Conservation (phyloP, 2,888 invertebrate genomes). For the Limnephilus rhombicus region DNA sequence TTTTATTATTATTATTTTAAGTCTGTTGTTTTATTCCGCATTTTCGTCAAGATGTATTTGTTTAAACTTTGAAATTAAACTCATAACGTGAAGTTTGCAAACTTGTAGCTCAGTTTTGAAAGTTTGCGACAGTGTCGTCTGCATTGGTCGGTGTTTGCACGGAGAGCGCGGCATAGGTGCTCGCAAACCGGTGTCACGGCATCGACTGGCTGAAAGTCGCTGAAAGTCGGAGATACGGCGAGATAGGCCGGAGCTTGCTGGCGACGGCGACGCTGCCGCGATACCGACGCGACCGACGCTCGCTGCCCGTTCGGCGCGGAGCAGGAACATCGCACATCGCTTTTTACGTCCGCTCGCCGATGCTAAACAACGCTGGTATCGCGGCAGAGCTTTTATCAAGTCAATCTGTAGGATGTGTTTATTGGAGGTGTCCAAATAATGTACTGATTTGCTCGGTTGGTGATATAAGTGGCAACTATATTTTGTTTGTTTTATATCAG, state of each 20-base stretch:
- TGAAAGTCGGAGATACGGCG: not conserved
- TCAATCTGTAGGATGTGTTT: conserved; percentile 2
- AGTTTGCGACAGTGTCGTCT: not conserved
- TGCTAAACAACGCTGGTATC: not conserved
- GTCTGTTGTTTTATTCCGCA: not conserved
- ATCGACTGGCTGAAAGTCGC: conserved; percentile 11
- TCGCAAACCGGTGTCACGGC: not conserved
- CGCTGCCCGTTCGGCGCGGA: not conserved
- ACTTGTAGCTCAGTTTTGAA: not conserved
- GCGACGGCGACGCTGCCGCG: not conserved
- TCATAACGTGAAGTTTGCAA: not conserved
- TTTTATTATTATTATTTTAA: not conserved
- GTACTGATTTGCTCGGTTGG: not conserved
- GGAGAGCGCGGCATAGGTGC: conserved; percentile 3
- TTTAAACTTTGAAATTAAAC: not conserved
- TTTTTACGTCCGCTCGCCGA: not conserved
- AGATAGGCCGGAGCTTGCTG: not conserved
- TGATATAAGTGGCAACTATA: not conserved
- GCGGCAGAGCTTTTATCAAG: not conserved
- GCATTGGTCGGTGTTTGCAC: not conserved
- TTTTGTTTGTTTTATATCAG: not conserved
- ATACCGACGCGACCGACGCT: conserved; percentile 2
- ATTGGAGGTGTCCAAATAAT: conserved; percentile 7
- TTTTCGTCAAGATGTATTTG: not conserved
- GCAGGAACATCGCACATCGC: not conserved